Evolutionary conservation across 2,888 invertebrate genomes (phyloP).

Genomic region (Ptilodon capucinus): DNA sequence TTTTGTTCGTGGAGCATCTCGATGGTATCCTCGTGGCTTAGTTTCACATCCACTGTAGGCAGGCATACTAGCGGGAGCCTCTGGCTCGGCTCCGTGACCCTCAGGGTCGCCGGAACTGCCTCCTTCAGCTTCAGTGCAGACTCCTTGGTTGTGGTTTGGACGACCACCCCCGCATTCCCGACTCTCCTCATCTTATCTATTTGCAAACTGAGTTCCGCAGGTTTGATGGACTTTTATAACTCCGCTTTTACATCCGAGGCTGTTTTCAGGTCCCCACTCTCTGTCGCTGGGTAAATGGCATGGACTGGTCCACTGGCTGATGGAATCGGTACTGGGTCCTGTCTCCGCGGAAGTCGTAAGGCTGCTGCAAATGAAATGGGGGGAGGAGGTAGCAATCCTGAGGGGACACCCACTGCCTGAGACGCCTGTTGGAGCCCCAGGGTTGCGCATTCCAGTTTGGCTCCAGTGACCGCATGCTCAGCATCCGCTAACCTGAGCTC

Average conservation of each 20-base stretch:
- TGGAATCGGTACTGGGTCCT: neutral
- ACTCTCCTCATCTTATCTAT: constrained; percentile 1
- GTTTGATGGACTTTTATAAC: neutral
- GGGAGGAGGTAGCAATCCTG: too few relatives aligned
- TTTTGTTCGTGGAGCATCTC: constrained; percentile 7
- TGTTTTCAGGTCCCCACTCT: too few relatives aligned
- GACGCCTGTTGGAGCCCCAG: too few relatives aligned
- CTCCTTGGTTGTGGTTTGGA: constrained; percentile 8
- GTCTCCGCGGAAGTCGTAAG: neutral
- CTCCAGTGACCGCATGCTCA: neutral
- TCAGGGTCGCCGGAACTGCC: constrained; percentile 2
- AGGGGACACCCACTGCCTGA: too few relatives aligned
- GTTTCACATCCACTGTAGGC: neutral
- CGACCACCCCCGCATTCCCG: constrained; percentile 13
- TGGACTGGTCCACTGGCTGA: too few relatives aligned
- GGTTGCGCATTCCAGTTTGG: neutral
- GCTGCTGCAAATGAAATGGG: neutral
- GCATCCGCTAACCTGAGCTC: neutral
- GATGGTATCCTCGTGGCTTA: rapidly evolving
- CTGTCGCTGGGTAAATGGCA: too few relatives aligned
- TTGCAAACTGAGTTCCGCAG: neutral
- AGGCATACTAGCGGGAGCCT: constrained; percentile 7
- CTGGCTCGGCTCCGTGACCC: constrained; percentile 2
- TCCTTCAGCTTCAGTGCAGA: constrained; percentile 1
- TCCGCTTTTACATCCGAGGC: constrained; percentile 6